These are phyloP conservation scores for Rhinogobius similis DNA, from an alignment of 2,113 vertebrate species.

Conservation along the genomic window DNA sequence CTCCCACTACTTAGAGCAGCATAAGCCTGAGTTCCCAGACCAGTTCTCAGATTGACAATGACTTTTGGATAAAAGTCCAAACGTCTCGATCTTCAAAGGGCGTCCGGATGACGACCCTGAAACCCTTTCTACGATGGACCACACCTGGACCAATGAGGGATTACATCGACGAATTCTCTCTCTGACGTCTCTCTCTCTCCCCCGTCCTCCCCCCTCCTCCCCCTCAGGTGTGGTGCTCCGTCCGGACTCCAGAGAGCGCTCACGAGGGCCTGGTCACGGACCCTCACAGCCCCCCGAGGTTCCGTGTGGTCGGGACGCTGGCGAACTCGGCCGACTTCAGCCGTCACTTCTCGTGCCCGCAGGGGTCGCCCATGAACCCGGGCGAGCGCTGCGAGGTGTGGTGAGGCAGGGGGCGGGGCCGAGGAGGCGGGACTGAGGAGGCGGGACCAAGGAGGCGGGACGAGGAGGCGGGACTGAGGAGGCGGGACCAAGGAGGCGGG, in stretches of 20 bases:
- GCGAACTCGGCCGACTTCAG: slow-evolving; percentile 96
- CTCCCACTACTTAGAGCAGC: too few species aligned
- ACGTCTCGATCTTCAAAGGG: too few species aligned
- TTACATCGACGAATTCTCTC: too few species aligned
- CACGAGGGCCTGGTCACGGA: slow-evolving; percentile 96
- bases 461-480: too few species aligned
- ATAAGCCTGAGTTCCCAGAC: too few species aligned
- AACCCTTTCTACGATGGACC: too few species aligned
- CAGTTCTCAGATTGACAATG: too few species aligned
- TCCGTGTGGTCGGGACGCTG: slow-evolving; percentile 92
- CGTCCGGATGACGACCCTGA: too few species aligned
- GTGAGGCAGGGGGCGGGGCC: slow-evolving; percentile 73
- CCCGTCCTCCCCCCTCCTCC: neutral
- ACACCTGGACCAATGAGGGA: too few species aligned
- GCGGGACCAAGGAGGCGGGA: too few species aligned
- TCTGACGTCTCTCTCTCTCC: neutral
- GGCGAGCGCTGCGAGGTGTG: slow-evolving; percentile 94
- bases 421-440: too few species aligned
- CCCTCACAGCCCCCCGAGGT: slow-evolving; percentile 93
- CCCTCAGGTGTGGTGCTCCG: slow-evolving; percentile 94
- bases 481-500: neutral
- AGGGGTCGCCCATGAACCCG: slow-evolving; percentile 91
- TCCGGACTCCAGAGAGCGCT: slow-evolving; percentile 94
- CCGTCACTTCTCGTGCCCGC: slow-evolving; percentile 87
- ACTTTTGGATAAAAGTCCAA: too few species aligned